Base-by-base conservation (phyloP, 2,113 vertebrate genomes). In the Eupsittula cactorum region DNA sequence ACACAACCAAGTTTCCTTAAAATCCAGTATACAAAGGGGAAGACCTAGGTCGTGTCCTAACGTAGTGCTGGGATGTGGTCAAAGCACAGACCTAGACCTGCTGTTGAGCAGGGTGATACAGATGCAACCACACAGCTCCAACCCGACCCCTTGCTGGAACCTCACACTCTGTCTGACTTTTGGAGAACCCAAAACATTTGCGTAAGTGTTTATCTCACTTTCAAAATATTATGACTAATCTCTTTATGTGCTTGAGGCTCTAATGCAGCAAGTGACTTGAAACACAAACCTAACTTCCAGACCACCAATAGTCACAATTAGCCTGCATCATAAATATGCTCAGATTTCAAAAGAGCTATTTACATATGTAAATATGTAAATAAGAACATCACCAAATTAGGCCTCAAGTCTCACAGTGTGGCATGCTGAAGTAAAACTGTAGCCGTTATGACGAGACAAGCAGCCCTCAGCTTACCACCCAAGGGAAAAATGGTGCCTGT, bases 211-310 rank as follows among this genome's bases (percentile, higher is more conserved):
- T 95, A 93, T 94, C 55, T 91, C 86, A 20, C 80, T 91, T 92
- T 88, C 92, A 95, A 96, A 95, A 96, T 96, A 96, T 90, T 95
- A 91, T 96, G 85, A 96, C 88, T 93, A 92, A 81, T 84, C 89
- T 81, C 55, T 88, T 90, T 67, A 71, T 42, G 85, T 67, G 80
- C 81, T 95, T 46, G 57, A 82, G 62, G 88, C 77, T 95, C 73
- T 41, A 75, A 86, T 27, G 69, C 86, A 73, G 52, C 57, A 84
- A 91, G 39, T 69, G 70, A 63, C 79, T 93, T 39, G 46, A 78
- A 89, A 92, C 65, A 71, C 52, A 93, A 93, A 62, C 0, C 9
- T 62, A 75, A 79, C 57, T 95, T 73, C 81, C 63, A 70, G 91
- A 92, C 84, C 92, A 93, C 79, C 88, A 95, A 53, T 93, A 84